These are phyloP conservation scores for Parapristionchus giblindavisi DNA, from an alignment of 2,888 invertebrate genomes.

Conservation along the genomic window DNA sequence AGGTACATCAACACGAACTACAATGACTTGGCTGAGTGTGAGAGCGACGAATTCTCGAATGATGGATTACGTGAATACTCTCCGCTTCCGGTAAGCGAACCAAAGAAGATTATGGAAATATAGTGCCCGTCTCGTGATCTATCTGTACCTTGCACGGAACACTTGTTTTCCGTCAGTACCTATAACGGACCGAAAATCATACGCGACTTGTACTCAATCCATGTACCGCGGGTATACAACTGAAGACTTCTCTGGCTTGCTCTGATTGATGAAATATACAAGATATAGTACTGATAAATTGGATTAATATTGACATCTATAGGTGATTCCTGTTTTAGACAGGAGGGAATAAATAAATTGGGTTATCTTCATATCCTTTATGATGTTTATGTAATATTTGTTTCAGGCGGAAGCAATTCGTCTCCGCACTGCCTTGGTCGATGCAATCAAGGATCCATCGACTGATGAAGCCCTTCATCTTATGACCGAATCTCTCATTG, in stretches of 20 bases:
- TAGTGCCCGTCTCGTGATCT: neutral
- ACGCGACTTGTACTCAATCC: too few species aligned
- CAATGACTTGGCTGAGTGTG: slow-evolving; percentile 4
- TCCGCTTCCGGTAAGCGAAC: slow-evolving; percentile 6
- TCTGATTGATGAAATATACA: too few species aligned
- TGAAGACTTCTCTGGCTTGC: too few species aligned
- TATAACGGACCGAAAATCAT: too few species aligned
- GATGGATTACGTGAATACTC: slow-evolving; percentile 16
- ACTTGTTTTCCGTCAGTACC: too few species aligned
- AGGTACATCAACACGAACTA: slow-evolving; percentile 31
- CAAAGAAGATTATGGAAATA: neutral
- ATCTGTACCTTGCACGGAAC: too few species aligned
- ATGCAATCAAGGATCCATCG: slow-evolving; percentile 28
- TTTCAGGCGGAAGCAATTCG: slow-evolving; percentile 18
- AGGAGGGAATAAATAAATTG: neutral
- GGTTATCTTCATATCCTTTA: neutral
- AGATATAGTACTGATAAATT: too few species aligned
- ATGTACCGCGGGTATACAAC: too few species aligned
- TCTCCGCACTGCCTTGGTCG: slow-evolving; percentile 10
- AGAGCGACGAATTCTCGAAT: slow-evolving; percentile 35
- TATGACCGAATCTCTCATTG: slow-evolving; percentile 16
- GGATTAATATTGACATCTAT: too few species aligned
- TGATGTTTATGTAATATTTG: neutral
- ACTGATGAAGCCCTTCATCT: slow-evolving; percentile 29
- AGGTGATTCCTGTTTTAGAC: too few species aligned